Percentiles rank a stretch among this genome's conserved stretches.
Conservation (phyloP, 2,113 vertebrate genomes). For the Corapipo altera region DNA sequence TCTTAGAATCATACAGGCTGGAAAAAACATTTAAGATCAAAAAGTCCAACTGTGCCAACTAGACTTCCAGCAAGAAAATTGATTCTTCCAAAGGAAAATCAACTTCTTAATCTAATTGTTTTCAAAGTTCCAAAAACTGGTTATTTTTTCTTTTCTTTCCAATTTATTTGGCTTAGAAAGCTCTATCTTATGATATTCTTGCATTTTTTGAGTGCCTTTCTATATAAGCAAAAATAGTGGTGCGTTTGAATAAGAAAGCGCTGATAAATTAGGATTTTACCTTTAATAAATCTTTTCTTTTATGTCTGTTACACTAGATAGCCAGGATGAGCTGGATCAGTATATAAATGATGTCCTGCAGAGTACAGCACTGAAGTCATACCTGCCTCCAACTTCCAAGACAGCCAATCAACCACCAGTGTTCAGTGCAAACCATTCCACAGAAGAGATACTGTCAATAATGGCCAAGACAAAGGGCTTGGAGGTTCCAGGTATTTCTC, state of each 20-base stretch:
- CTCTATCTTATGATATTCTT: not conserved
- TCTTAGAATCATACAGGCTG: not conserved
- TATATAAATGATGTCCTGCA: constrained; percentile 90
- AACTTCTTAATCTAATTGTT: not conserved
- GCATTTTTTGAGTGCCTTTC: not conserved
- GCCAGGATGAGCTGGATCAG: constrained; percentile 86
- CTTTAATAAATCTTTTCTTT: constrained; percentile 1
- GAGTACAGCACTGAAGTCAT: constrained; percentile 81
- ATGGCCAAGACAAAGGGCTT: constrained; percentile 92
- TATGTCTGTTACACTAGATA: constrained; percentile 49
- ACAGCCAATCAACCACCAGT: constrained; percentile 79
- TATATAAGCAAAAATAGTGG: not conserved
- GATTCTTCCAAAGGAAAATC: not conserved
- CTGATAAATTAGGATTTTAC: not conserved
- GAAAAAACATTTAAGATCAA: not conserved
- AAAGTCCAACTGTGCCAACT: not conserved
- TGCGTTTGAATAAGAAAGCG: not conserved
- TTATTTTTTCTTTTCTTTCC: not conserved
- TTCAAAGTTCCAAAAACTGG: not conserved
- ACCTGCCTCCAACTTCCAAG: constrained; percentile 85
- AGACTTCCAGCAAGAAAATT: not conserved
- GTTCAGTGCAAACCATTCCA: constrained; percentile 91
- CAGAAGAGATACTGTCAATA: constrained; percentile 90
- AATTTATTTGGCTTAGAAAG: not conserved
- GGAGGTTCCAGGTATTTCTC: constrained; percentile 86